phyloP scores from a whole-genome alignment of 2,888 invertebrate genomes.

The Carterocephalus palaemon region DNA sequence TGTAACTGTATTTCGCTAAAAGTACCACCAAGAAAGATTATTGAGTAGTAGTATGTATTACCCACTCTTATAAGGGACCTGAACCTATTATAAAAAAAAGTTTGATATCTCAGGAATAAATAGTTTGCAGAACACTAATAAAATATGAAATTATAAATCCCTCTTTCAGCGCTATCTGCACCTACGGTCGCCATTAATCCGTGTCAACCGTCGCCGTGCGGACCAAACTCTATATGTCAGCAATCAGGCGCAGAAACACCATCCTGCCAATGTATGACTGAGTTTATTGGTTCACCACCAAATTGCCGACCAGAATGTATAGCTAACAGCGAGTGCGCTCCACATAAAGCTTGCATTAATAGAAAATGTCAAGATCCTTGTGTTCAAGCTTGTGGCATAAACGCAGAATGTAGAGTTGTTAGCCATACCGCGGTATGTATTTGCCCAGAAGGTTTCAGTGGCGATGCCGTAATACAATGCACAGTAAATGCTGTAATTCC shows the following conservation, averaged over 20 bases:
- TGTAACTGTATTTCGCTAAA: no score
- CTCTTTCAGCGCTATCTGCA: slow-evolving; percentile 45
- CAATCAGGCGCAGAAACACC: slow-evolving; percentile 77
- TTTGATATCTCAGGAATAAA: no score
- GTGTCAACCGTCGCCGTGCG: slow-evolving; percentile 88
- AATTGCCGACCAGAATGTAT: slow-evolving; percentile 86
- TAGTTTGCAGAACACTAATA: no score
- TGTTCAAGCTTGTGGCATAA: slow-evolving; percentile 83
- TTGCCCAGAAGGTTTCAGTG: slow-evolving; percentile 83
- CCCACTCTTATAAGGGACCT: no score
- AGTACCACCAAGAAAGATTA: no score
- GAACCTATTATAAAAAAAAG: no score
- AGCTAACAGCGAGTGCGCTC: slow-evolving; percentile 84
- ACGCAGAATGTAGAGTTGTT: slow-evolving; percentile 86
- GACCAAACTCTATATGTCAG: slow-evolving; percentile 83
- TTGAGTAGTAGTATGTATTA: no score
- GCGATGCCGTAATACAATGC: slow-evolving; percentile 87
- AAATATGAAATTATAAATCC: neutral
- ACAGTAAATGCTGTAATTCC: slow-evolving; percentile 41
- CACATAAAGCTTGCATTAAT: slow-evolving; percentile 84
- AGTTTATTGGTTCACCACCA: slow-evolving; percentile 84
- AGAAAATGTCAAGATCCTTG: slow-evolving; percentile 89
- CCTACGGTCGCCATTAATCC: slow-evolving; percentile 71
- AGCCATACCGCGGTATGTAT: slow-evolving; percentile 86
- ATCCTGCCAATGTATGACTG: slow-evolving; percentile 84